phyloP scores from a whole-genome alignment of 2,888 invertebrate genomes.

The Ethmia dodecea region DNA sequence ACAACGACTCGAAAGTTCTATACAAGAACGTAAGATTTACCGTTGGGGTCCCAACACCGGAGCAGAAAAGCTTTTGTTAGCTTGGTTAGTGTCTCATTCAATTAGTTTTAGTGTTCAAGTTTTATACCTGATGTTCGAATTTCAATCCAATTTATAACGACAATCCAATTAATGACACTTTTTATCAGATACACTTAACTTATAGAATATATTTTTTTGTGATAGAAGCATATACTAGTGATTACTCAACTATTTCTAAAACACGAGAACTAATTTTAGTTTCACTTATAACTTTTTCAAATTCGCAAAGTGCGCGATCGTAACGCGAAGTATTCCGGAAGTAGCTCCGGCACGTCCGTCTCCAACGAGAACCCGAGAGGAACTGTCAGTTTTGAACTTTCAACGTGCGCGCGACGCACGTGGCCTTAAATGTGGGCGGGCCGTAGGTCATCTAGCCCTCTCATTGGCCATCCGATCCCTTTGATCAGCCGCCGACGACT shows the following conservation, averaged over 20 bases:
- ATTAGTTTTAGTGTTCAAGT: slow-evolving; percentile 27
- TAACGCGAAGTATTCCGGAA: slow-evolving; percentile 25
- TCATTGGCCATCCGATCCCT: slow-evolving; percentile 55
- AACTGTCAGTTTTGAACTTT: slow-evolving; percentile 50
- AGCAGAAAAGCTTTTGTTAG: slow-evolving; percentile 19
- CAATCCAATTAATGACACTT: slow-evolving; percentile 3
- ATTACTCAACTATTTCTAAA: too few relatives aligned
- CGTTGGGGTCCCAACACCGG: too few relatives aligned
- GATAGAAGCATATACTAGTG: too few relatives aligned
- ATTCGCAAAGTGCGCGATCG: slow-evolving; percentile 26
- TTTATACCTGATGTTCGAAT: slow-evolving; percentile 22
- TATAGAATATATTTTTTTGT: too few relatives aligned
- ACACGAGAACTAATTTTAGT: slow-evolving; percentile 25
- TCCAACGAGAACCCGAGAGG: slow-evolving; percentile 31
- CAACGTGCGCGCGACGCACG: slow-evolving; percentile 71
- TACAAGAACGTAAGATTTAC: too few relatives aligned
- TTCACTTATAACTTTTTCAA: slow-evolving; percentile 21
- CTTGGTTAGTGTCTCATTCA: slow-evolving; percentile 19
- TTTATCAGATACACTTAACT: too few relatives aligned
- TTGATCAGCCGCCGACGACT: slow-evolving; percentile 73
- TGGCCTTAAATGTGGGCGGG: slow-evolving; percentile 58
- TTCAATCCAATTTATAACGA: slow-evolving; percentile 22
- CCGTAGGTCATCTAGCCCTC: slow-evolving; percentile 29
- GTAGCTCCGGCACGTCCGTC: slow-evolving; percentile 14
- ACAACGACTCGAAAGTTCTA: slow-evolving; percentile 45